phyloP scores from a whole-genome alignment of 1,140 invertebrate species.

The Mercenaria mercenaria region DNA sequence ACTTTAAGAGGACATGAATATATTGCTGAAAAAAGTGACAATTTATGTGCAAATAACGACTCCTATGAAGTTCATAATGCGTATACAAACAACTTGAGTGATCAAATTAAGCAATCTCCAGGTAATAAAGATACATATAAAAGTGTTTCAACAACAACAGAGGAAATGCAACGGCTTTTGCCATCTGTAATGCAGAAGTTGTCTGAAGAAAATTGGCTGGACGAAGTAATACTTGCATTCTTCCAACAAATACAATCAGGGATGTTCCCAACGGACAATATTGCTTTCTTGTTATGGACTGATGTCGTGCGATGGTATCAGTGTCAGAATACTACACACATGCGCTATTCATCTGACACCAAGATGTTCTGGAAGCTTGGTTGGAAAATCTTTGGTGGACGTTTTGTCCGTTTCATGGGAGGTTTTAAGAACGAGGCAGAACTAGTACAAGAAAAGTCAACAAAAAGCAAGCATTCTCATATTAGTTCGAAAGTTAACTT shows the following conservation, averaged over 20 bases:
- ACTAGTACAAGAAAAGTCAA: background rate
- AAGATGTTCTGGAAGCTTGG: conserved; percentile 57
- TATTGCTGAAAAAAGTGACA: no score
- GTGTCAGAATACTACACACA: background rate
- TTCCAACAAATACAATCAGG: background rate
- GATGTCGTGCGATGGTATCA: conserved; percentile 34
- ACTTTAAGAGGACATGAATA: no score
- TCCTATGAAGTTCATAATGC: no score
- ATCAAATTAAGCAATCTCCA: no score
- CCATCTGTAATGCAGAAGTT: background rate
- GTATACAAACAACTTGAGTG: no score
- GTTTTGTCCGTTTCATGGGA: conserved; percentile 64
- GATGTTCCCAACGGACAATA: conserved; percentile 12
- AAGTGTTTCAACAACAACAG: no score
- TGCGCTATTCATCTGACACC: conserved; percentile 14
- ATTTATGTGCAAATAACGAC: no score
- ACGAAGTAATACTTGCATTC: background rate
- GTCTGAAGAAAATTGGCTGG: background rate
- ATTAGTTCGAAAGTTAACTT: background rate
- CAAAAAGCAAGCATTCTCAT: background rate
- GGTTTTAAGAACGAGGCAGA: conserved; percentile 46
- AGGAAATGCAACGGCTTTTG: background rate
- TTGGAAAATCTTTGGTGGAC: conserved; percentile 58
- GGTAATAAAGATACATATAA: no score
- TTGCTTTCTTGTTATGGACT: conserved; percentile 2